Conservation (phyloP, 2,113 vertebrate genomes). For the Bufo gargarizans region DNA sequence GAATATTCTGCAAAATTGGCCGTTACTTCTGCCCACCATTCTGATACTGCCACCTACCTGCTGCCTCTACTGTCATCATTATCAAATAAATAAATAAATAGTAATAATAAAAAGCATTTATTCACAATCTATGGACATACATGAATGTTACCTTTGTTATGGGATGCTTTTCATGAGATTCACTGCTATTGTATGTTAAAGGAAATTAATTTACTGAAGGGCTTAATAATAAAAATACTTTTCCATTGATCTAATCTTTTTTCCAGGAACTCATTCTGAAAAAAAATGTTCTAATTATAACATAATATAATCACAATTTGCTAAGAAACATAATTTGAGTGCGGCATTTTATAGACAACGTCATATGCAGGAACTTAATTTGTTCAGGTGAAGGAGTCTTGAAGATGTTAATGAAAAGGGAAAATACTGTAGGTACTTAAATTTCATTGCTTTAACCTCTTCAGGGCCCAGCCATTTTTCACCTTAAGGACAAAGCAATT, state of each 20-base stretch:
- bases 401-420: too few species aligned
- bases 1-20: too few species aligned
- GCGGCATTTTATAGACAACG: neutral
- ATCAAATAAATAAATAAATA: too few species aligned
- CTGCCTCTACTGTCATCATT: too few species aligned
- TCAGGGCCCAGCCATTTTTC: too few species aligned
- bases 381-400: neutral
- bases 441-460: too few species aligned
- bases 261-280: neutral
- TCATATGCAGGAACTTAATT: neutral
- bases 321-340: neutral
- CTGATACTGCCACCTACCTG: too few species aligned
- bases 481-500: too few species aligned
- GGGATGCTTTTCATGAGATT: neutral
- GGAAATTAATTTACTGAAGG: neutral
- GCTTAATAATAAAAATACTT: neutral
- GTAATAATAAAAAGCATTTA: too few species aligned
- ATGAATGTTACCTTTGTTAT: neutral
- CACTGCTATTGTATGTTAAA: too few species aligned
- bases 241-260: neutral
- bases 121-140: too few species aligned
- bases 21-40: too few species aligned
- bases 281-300: neutral
- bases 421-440: neutral
- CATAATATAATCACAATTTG: neutral